These are phyloP conservation scores for Cladopsammia gracilis DNA, from an alignment of 64 coral and sea anemone genomes.

Conservation along the genomic window DNA sequence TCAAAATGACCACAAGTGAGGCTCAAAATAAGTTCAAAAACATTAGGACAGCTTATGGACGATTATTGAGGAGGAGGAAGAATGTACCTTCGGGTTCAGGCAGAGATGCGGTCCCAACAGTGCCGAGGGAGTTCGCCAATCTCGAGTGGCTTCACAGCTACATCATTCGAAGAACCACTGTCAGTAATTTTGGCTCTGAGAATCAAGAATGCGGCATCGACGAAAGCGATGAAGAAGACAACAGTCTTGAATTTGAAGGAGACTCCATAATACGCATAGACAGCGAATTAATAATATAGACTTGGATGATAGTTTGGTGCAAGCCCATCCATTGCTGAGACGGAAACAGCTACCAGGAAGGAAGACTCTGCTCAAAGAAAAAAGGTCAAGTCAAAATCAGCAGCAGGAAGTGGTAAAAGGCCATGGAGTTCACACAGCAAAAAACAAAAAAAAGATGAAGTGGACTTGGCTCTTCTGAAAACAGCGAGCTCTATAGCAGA, in stretches of 20 bases:
- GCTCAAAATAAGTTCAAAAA: too few species aligned
- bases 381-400: not conserved
- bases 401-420: too few species aligned
- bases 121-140: not conserved
- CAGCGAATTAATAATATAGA: too few species aligned
- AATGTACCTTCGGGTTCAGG: not conserved
- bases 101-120: not conserved
- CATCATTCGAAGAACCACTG: not conserved
- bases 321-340: not conserved
- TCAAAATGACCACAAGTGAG: too few species aligned
- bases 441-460: not conserved
- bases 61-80: not conserved
- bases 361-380: not conserved
- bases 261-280: not conserved
- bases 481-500: not conserved
- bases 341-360: not conserved
- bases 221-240: not conserved
- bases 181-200: not conserved
- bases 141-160: not conserved
- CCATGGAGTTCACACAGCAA: not conserved
- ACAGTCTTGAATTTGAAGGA: not conserved
- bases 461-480: not conserved
- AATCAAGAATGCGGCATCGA: not conserved
- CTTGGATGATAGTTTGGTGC: not conserved
- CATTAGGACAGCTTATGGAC: not conserved